Evolutionary conservation across 2,113 vertebrate genomes (phyloP).

Genomic region (Syrrhaptes paradoxus): DNA sequence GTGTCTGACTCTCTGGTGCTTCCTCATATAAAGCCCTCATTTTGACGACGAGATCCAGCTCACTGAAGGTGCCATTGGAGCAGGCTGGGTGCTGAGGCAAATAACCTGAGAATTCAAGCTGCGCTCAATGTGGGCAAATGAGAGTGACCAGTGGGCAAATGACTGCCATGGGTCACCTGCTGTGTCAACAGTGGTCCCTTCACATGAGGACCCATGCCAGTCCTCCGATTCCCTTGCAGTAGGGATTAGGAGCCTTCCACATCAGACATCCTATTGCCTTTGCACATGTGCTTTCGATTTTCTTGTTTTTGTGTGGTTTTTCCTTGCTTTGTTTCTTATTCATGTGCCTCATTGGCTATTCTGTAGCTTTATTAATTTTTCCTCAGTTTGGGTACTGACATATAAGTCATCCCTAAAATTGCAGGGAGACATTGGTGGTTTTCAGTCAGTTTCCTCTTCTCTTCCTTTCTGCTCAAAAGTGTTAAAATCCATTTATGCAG

Average conservation of each 20-base stretch:
- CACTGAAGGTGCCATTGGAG: background rate
- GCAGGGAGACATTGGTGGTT: background rate
- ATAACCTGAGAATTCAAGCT: background rate
- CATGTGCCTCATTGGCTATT: background rate
- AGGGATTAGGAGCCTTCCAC: background rate
- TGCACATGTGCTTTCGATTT: background rate
- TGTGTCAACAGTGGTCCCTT: background rate
- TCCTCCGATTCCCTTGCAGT: background rate
- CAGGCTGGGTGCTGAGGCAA: background rate
- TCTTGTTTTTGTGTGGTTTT: background rate
- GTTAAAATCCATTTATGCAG: background rate
- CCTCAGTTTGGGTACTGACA: background rate
- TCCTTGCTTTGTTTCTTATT: background rate
- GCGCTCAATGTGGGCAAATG: background rate
- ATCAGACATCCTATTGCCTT: background rate
- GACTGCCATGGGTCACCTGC: background rate
- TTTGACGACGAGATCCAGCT: background rate
- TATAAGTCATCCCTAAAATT: background rate
- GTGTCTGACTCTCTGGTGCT: background rate
- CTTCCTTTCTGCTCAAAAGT: background rate
- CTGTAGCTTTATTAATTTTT: background rate
- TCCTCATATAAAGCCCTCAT: background rate
- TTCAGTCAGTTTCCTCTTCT: background rate
- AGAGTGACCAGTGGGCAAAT: background rate
- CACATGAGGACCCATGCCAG: fast-evolving